A percentile compares a stretch with the other conserved stretches of the same genome.
These are phyloP conservation scores for Dynastes tityus DNA, from an alignment of 2,888 invertebrate genomes.

Conservation along the genomic window DNA sequence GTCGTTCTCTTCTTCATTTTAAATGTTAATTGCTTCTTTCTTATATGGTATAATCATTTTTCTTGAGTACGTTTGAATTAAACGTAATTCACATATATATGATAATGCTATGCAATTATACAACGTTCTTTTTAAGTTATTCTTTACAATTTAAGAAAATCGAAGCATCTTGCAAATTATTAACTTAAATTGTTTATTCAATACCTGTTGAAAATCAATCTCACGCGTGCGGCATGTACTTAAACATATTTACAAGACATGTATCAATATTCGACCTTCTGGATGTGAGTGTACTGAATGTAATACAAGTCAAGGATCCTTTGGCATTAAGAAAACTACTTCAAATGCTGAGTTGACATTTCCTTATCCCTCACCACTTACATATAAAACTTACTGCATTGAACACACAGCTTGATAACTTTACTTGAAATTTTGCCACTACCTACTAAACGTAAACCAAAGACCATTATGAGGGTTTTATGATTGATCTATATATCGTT, in stretches of 20 bases:
- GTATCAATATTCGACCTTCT: constrained; percentile 22
- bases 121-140: no score
- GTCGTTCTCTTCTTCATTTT: constrained; percentile 6
- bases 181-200: not conserved
- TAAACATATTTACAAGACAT: constrained; percentile 1
- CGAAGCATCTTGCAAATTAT: no score
- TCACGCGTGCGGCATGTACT: not conserved
- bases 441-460: not conserved
- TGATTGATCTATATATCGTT: no score
- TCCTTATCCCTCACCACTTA: not conserved
- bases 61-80: not conserved
- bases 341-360: constrained; percentile 31
- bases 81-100: not conserved
- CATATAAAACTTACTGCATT: constrained; percentile 12
- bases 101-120: not conserved
- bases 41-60: not conserved
- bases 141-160: no score
- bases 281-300: constrained; percentile 37
- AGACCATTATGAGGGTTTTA: no score
- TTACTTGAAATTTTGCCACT: not conserved
- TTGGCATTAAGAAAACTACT: constrained; percentile 33
- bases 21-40: constrained; percentile 50
- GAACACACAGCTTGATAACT: not conserved
- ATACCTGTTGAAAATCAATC: not conserved
- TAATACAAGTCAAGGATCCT: constrained; percentile 39